Evolutionary conservation across 2,888 invertebrate genomes (phyloP), one percentile per base, ranked within the genome.

Genomic region (Phengaris alcon): DNA sequence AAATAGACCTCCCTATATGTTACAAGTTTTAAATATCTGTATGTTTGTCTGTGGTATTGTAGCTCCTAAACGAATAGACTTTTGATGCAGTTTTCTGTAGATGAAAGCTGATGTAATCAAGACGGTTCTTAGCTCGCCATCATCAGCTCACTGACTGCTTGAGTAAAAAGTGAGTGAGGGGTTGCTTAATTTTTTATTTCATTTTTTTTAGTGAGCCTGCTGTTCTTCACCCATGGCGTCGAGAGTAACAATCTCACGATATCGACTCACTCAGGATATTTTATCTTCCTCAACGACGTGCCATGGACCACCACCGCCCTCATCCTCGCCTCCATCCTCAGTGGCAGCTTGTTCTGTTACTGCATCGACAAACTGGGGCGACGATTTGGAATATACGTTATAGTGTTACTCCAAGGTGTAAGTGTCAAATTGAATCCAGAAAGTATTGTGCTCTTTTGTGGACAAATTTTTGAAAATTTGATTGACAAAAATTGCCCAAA

Each of bases 161-260:
- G 35, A 35, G 35, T 35, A 48, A 48, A 8, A 48, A 48, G 22
- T 22, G 22, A 22, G 22, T 22, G 22, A 46, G 46, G 46, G 46
- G 46, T 46, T 46, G 6, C 46, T 46, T 6, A 8, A 57, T 15
- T 8, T 73, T 35, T 35, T 8, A n/a, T 35, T 4, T 35, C 2
- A 35, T 3, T 78, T 83, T 51, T 84, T 86, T 0, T 85, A 92
- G 92, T 85, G 3, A 88, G 86, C 57, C 78, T 93, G 0, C 88
- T 91, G 6, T 91, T 90, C 84, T 87, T 92, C 79, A 91, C 90
- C 0, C 87, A 89, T 75, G 91, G 91, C n/a, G 81, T 91, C 6
- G 87, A 88, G 75, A 84, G 87, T 0, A 87, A 85, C 0, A 82
- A 83, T 2, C 81, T 91, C 2, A 85, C 87, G 0, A 81, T 88